These are phyloP conservation scores for Ictalurus furcatus DNA, from an alignment of 2,113 vertebrate genomes.

Conservation along the genomic window DNA sequence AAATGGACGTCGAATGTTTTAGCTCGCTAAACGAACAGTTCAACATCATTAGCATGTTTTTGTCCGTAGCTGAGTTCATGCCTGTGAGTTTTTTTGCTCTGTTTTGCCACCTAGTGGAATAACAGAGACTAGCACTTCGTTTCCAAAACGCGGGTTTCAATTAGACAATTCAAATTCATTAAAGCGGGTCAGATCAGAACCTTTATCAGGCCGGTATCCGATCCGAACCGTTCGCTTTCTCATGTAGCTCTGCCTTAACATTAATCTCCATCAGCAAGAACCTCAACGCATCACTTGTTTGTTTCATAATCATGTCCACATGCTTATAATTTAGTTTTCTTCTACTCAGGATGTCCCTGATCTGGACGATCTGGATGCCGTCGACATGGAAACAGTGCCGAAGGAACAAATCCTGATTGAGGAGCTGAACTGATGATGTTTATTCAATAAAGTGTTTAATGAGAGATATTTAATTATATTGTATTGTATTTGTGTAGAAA, in stretches of 20 bases:
- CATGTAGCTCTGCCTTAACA: background rate
- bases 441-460: too few species aligned
- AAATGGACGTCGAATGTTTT: too few species aligned
- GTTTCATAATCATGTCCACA: background rate
- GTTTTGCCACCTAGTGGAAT: background rate
- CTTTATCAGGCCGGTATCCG: background rate
- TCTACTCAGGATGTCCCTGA: constrained; percentile 82
- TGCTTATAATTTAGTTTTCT: constrained; percentile 19
- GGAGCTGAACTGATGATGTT: constrained; percentile 25
- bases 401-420: constrained; percentile 60
- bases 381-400: constrained; percentile 10
- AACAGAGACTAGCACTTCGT: background rate
- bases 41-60: background rate
- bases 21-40: background rate
- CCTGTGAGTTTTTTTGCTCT: background rate
- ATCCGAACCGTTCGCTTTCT: background rate
- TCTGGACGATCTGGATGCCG: constrained; percentile 68
- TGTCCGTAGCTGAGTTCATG: background rate
- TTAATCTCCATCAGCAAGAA: background rate
- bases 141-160: too few species aligned
- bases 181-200: background rate
- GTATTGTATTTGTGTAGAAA: background rate
- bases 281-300: background rate
- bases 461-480: background rate
- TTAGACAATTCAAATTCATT: too few species aligned